A percentile compares a stretch with the other conserved stretches of the same genome.
These are phyloP conservation scores for Chorisops tibialis DNA, from an alignment of 2,888 invertebrate genomes.

Conservation along the genomic window DNA sequence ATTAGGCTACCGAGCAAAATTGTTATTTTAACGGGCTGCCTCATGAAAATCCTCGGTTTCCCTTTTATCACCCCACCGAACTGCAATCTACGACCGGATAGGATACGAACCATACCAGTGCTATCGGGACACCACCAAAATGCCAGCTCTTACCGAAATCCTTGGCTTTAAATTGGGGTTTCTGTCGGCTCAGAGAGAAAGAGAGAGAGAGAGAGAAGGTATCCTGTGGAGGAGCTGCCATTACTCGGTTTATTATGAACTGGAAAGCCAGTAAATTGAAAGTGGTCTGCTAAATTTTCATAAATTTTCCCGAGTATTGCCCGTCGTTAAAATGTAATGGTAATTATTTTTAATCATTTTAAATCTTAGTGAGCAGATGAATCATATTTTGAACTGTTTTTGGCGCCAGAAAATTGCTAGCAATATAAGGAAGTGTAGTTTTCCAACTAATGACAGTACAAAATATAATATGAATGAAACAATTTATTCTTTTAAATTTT, in stretches of 20 bases:
- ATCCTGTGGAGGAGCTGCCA: not conserved
- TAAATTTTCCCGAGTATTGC: not conserved
- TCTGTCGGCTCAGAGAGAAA: not conserved
- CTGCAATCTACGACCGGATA: not conserved
- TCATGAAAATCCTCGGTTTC: slow-evolving; percentile 15
- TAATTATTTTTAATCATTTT: too few species aligned
- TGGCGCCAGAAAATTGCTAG: too few species aligned
- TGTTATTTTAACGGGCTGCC: slow-evolving; percentile 29
- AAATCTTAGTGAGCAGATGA: too few species aligned
- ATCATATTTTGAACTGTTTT: too few species aligned
- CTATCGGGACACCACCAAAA: not conserved
- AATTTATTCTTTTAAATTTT: too few species aligned
- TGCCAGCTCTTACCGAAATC: not conserved
- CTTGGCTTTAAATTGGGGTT: slow-evolving; percentile 6
- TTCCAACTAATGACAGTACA: too few species aligned
- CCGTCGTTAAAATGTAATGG: too few species aligned
- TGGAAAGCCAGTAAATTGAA: slow-evolving; percentile 11
- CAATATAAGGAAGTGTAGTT: too few species aligned
- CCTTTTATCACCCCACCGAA: not conserved
- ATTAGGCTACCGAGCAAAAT: slow-evolving; percentile 32
- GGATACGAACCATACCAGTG: not conserved
- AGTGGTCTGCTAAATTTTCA: slow-evolving; percentile 1
- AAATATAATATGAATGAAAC: too few species aligned
- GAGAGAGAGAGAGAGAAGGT: too few species aligned
- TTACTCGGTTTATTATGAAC: slow-evolving; percentile 8